These are phyloP conservation scores for Lasioglossum pauxillum DNA, from an alignment of 2,888 invertebrate genomes.

Conservation along the genomic window DNA sequence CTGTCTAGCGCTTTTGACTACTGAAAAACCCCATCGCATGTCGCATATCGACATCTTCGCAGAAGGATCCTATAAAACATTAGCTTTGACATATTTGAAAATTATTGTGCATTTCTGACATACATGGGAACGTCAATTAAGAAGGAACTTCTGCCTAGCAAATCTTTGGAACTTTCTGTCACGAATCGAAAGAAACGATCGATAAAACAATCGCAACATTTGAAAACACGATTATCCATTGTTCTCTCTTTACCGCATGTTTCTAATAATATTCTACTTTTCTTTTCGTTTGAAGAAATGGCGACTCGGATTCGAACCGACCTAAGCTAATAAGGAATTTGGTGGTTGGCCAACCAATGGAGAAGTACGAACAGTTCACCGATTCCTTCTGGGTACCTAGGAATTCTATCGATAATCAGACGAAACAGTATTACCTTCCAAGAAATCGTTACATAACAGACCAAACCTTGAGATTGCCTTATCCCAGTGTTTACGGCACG, in stretches of 20 bases:
- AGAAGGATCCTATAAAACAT: neutral
- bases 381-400: constrained; percentile 77
- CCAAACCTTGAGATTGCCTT: constrained; percentile 81
- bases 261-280: constrained; percentile 35
- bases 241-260: neutral
- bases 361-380: constrained; percentile 72
- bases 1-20: no score
- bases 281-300: constrained; percentile 73
- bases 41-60: neutral
- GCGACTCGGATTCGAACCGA: constrained; percentile 73
- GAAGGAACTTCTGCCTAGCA: neutral
- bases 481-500: constrained; percentile 80
- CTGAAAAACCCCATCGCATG: no score
- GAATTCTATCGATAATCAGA: constrained; percentile 78
- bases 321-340: constrained; percentile 76
- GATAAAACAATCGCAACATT: constrained; percentile 45
- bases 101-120: neutral
- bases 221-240: constrained; percentile 1
- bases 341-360: constrained; percentile 70
- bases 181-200: constrained; percentile 32
- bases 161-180: neutral
- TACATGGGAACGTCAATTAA: neutral
- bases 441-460: constrained; percentile 87
- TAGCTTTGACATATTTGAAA: neutral
- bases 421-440: constrained; percentile 87